These are phyloP conservation scores for Blastomussa wellsi DNA, from an alignment of 92 coral and sea anemone species.

Conservation along the genomic window DNA sequence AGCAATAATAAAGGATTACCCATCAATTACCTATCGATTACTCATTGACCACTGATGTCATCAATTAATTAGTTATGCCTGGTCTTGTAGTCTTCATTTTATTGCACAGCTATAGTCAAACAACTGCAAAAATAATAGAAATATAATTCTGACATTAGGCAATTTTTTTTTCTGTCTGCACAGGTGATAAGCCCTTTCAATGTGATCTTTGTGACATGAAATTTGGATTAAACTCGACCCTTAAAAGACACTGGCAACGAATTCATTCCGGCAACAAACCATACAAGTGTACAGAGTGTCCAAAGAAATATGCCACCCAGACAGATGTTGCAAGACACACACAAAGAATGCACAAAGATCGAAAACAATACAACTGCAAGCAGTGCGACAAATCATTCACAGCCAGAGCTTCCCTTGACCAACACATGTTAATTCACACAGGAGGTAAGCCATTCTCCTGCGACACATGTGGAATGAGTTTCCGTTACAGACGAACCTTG, in stretches of 20 bases:
- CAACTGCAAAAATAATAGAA: too few relatives aligned
- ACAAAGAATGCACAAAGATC: constrained; percentile 8
- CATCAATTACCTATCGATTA: too few relatives aligned
- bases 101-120: too few relatives aligned
- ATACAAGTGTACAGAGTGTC: constrained; percentile 33
- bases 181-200: background rate
- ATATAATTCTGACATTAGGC: too few relatives aligned
- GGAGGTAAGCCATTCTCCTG: constrained; percentile 12
- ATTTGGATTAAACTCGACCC: background rate
- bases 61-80: too few relatives aligned
- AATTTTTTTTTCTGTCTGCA: background rate
- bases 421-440: background rate
- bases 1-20: too few relatives aligned
- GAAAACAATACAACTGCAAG: constrained; percentile 28
- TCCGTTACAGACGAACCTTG: background rate
- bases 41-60: too few relatives aligned
- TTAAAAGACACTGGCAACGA: background rate
- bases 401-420: background rate
- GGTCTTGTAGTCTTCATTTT: too few relatives aligned
- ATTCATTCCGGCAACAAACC: constrained; percentile 5
- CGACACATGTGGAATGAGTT: background rate
- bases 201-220: background rate
- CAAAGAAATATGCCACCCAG: constrained; percentile 4
- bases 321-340: constrained; percentile 16
- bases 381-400: background rate